Evolutionary conservation across 2,113 vertebrate genomes (phyloP).

Genomic region (Plestiodon gilberti): DNA sequence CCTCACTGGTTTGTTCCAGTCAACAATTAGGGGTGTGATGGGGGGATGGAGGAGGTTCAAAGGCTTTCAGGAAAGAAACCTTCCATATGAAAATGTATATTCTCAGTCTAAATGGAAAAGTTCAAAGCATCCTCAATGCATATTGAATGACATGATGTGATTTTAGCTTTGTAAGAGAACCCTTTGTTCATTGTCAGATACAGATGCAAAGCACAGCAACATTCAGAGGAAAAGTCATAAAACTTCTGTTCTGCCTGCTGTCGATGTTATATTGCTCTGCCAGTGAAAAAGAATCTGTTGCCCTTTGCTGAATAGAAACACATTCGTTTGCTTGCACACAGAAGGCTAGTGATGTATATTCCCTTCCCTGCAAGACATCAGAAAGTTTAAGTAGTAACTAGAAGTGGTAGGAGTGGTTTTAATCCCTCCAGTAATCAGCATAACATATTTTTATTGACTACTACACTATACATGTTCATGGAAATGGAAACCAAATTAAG

Average conservation of each 20-base stretch:
- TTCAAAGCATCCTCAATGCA: background rate
- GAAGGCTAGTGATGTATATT: slow-evolving; percentile 33
- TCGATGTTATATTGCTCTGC: slow-evolving; percentile 57
- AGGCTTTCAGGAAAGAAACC: background rate
- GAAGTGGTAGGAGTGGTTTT: slow-evolving; percentile 59
- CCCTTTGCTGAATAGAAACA: slow-evolving; percentile 27
- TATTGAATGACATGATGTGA: slow-evolving; percentile 20
- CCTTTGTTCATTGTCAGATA: slow-evolving; percentile 40
- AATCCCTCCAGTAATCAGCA: slow-evolving; percentile 53
- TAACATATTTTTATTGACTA: slow-evolving; percentile 60
- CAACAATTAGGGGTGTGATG: background rate
- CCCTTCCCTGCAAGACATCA: slow-evolving; percentile 39
- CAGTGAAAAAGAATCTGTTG: slow-evolving; percentile 48
- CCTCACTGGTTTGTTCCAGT: background rate
- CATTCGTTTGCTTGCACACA: slow-evolving; percentile 54
- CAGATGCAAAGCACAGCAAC: slow-evolving; percentile 52
- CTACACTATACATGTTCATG: slow-evolving; percentile 8
- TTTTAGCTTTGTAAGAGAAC: slow-evolving; percentile 31
- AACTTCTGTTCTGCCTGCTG: slow-evolving; percentile 67
- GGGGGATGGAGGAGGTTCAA: too few species aligned
- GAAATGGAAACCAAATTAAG: slow-evolving; percentile 23
- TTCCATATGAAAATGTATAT: background rate
- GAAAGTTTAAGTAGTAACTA: slow-evolving; percentile 54
- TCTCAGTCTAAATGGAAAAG: background rate
- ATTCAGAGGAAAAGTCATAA: slow-evolving; percentile 53